Percentiles rank a stretch among this genome's conserved stretches.
These are phyloP conservation scores for Emydura subglobosa DNA, from an alignment of 2,113 vertebrate species.

Conservation along the genomic window DNA sequence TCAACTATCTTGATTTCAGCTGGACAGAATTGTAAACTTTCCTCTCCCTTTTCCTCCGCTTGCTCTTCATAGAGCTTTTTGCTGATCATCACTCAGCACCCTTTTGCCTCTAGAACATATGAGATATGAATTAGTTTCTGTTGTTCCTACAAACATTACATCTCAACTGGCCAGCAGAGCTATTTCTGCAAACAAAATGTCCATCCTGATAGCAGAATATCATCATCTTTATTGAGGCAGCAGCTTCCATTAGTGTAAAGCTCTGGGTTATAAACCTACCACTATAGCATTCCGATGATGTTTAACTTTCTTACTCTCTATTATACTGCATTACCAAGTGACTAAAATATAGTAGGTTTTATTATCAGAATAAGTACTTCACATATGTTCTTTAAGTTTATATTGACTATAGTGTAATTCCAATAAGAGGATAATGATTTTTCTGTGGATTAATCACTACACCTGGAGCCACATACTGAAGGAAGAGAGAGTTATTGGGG, in stretches of 20 bases:
- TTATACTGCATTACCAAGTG: not conserved
- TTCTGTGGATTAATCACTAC: not conserved
- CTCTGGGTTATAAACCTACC: not conserved
- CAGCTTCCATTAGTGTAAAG: not conserved
- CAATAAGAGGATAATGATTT: not conserved
- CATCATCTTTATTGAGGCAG: not conserved
- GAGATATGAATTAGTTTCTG: not conserved
- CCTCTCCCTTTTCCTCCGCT: not conserved
- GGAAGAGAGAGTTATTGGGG: not conserved
- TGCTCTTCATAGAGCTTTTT: not conserved
- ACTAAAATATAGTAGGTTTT: not conserved
- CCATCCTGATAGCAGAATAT: not conserved
- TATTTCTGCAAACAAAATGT: not conserved
- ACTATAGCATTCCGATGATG: not conserved
- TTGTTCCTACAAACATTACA: not conserved
- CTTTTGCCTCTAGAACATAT: not conserved
- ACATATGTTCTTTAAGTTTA: not conserved
- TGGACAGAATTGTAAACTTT: accelerated
- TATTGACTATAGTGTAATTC: not conserved
- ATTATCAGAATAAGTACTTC: not conserved
- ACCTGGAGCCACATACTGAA: not conserved
- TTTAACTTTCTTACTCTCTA: not conserved
- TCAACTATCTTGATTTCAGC: not conserved
- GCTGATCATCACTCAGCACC: not conserved
- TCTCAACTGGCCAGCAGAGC: not conserved